Evolutionary conservation across 2,888 invertebrate genomes (phyloP), one percentile per base, ranked within the genome.

Genomic region (Coronaproctus castanopsis): DNA sequence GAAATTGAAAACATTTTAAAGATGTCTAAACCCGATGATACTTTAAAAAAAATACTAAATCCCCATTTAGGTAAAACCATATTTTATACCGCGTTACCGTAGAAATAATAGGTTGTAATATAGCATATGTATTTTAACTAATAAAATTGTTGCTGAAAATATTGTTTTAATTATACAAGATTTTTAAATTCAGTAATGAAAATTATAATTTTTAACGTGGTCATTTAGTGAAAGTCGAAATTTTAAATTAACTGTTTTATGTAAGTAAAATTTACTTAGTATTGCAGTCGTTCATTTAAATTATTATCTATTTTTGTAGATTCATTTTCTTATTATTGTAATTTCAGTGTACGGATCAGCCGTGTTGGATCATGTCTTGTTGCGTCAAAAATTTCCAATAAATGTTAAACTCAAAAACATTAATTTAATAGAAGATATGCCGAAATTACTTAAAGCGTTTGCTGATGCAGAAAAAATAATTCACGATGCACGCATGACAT

Each of bases 361-460:
- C 0, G 74, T 98, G 50, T 82, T 97, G 63, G 93, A 96, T 67
- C 96, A 97, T 71, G 82, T 86, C n/a, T 75, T 97, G 2, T 68
- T 81, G 21, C 78, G 78, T 67, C 78, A 79, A 62, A 85, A 85
- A 24, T 79, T 95, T 64, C 67, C 75, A 1, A 71, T 78, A 2
- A 76, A 77, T 51, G 74, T 75, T 55, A 78, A 78, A 70, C 71
- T 81, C 54, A 77, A 78, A 70, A 81, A 79, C 18, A 87, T 92
- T 69, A 71, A 78, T 56, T 63, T 80, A 3, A 75, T 77, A 2
- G 71, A 75, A 22, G 81, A 87, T 68, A 67, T 85, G 54, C 73
- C 76, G 1, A 78, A 74, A 62, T 70, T 92, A 57, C 72, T 79
- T 58, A 68, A 71, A 10, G 87, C 88, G 0, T 71, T 92, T 24